These are phyloP conservation scores for Cryptotis parvus DNA, from an alignment of 2,113 vertebrate genomes.

Conservation along the genomic window DNA sequence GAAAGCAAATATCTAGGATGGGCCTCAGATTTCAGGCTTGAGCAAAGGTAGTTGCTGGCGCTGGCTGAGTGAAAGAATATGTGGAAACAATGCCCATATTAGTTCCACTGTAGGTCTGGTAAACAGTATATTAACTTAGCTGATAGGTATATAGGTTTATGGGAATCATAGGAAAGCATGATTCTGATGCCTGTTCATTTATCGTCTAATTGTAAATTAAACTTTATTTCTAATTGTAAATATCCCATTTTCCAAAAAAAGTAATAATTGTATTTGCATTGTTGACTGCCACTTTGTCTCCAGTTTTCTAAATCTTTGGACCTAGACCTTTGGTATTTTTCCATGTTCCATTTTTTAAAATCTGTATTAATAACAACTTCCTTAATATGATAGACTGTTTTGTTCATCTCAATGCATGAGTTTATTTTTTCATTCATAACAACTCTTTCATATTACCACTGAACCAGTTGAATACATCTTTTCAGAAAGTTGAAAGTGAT, in stretches of 20 bases:
- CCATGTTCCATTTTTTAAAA: neutral
- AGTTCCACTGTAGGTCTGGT: neutral
- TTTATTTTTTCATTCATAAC: neutral
- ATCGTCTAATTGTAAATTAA: neutral
- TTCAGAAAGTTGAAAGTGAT: slow-evolving; percentile 30
- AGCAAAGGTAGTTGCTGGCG: neutral
- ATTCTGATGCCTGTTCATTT: neutral
- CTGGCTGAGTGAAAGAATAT: neutral
- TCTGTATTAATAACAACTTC: slow-evolving; percentile 38
- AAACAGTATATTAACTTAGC: neutral
- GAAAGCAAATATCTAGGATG: neutral
- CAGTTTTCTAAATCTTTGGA: neutral
- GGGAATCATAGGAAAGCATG: neutral
- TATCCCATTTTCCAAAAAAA: neutral
- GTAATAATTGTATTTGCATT: neutral
- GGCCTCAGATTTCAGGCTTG: neutral
- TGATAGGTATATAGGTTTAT: neutral
- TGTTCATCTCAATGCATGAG: neutral
- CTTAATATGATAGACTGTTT: slow-evolving; percentile 13
- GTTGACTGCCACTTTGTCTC: neutral
- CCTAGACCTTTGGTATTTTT: slow-evolving; percentile 23
- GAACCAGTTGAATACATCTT: neutral
- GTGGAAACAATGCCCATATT: neutral
- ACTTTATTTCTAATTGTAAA: slow-evolving; percentile 14
- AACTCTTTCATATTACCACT: slow-evolving; percentile 4